phyloP scores from a whole-genome alignment of 1,140 invertebrate genomes.

The Dendroctonus valens region DNA sequence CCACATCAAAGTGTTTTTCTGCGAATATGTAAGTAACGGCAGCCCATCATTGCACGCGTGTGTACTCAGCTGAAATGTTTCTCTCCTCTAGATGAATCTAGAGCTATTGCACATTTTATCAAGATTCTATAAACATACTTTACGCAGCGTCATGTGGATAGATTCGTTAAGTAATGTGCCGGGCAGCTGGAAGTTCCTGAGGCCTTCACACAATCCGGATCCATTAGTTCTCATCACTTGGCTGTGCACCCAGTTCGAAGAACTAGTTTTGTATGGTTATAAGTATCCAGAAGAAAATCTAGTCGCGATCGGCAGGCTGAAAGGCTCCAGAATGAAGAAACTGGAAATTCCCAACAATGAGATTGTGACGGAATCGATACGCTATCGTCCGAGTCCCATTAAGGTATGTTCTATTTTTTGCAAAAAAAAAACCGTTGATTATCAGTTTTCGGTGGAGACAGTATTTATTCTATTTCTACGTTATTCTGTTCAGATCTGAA shows the following conservation, averaged over 20 bases:
- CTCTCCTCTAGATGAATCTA: conserved; percentile 53
- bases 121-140: conserved; percentile 59
- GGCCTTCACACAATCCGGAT: conserved; percentile 54
- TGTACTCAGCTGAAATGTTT: neutral
- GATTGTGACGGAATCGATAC: conserved; percentile 42
- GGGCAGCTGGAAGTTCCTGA: conserved; percentile 36
- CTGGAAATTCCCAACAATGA: conserved; percentile 64
- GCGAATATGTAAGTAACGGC: conserved; percentile 58
- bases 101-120: conserved; percentile 58
- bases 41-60: neutral
- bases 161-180: conserved; percentile 55
- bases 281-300: conserved; percentile 64
- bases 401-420: conserved; percentile 24
- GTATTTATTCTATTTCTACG: no score
- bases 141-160: conserved; percentile 69
- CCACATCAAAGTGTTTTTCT: conserved; percentile 73
- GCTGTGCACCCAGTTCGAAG: conserved; percentile 66
- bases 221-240: conserved; percentile 75
- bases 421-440: no score
- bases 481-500: no score
- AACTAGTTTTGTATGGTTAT: conserved; percentile 65
- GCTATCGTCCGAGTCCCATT: neutral
- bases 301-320: conserved; percentile 66
- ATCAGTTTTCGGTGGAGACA: no score
- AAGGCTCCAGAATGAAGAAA: conserved; percentile 59